Evolutionary conservation across 2,888 invertebrate genomes (phyloP), one percentile per base, ranked within the genome.

Genomic region (Petrolisthes manimaculis): DNA sequence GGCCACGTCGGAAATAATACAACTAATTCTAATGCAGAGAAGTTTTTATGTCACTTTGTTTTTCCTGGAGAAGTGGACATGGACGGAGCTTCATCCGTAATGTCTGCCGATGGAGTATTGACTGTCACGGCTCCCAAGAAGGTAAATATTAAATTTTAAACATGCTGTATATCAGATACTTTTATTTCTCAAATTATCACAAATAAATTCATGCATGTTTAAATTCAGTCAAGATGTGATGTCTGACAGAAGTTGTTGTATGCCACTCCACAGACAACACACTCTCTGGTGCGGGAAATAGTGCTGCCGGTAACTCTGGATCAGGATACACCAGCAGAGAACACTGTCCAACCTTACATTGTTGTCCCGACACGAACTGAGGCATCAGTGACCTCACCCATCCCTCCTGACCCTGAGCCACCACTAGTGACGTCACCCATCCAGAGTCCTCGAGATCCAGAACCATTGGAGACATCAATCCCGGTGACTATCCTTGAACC

Each of bases 101-200:
- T 88, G n/a, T 88, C 88, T 4, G 56, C 84, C 18, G 88, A 88
- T 54, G 88, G 88, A 12, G 88, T 88, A 37, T 82, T 88, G 53
- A 88, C 88, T 12, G 80, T 88, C 24, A 88, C 21, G 3, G 82
- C 88, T 8, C 88, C 84, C 14, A 86, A 77, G 61, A 82, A 86
- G 67, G 86, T 81, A 61, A 61, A 61, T 3, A 61, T 12, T 9
- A 61, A 9, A 61, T 14, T 9, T 2, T 12, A 61, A 61, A 61
- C 61, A 61, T 61, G 3, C 61, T 12, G 9, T 61, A 61, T 61
- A 12, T 18, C 61, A 61, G 9, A 12, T 12, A 9, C 61, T 18
- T 12, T 61, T 61, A 3, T 61, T 61, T 9, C 61, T 37, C 37
- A 37, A 37, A 37, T 37, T 37, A 61, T 61, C 61, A 61, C 61